Evolutionary conservation across 2,888 invertebrate species (phyloP).

Genomic region (Lycaena phlaeas): DNA sequence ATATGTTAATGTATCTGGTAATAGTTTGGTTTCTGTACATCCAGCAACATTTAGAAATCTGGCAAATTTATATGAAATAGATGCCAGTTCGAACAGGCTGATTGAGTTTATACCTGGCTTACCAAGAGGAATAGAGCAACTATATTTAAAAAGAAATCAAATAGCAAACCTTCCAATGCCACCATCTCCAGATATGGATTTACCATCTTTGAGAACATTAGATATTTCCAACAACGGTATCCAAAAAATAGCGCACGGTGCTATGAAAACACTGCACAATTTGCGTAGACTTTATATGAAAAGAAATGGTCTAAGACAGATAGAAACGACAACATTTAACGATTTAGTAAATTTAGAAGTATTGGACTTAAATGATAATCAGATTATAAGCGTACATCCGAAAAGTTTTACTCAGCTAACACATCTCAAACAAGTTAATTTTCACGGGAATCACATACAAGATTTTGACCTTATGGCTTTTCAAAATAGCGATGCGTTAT

Average conservation of each 20-base stretch:
- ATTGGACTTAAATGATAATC: slow-evolving; percentile 83
- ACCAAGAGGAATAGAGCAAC: slow-evolving; percentile 82
- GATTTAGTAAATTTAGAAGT: slow-evolving; percentile 81
- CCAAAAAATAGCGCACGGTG: slow-evolving; percentile 77
- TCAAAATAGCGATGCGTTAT: slow-evolving; percentile 75
- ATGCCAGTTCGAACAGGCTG: slow-evolving; percentile 81
- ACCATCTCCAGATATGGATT: slow-evolving; percentile 78
- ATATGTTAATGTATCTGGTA: slow-evolving; percentile 84
- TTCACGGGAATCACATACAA: slow-evolving; percentile 84
- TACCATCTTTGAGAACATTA: slow-evolving; percentile 81
- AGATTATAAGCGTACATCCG: slow-evolving; percentile 77
- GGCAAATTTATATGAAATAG: slow-evolving; percentile 83
- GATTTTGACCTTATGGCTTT: slow-evolving; percentile 79
- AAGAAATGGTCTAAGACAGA: slow-evolving; percentile 78
- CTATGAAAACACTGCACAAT: slow-evolving; percentile 77
- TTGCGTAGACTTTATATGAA: slow-evolving; percentile 80
- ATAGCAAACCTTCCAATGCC: slow-evolving; percentile 77
- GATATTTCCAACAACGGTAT: slow-evolving; percentile 85
- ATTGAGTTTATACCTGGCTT: slow-evolving; percentile 84
- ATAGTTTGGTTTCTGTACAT: slow-evolving; percentile 79
- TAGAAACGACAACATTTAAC: slow-evolving; percentile 80
- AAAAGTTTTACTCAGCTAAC: slow-evolving; percentile 76
- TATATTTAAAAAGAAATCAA: slow-evolving; percentile 80
- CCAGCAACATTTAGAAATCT: slow-evolving; percentile 84
- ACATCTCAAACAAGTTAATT: slow-evolving; percentile 78